Percentiles rank a stretch among this genome's conserved stretches.
phyloP scores from a whole-genome alignment of 2,888 invertebrate genomes.

The Eilema griseolum region DNA sequence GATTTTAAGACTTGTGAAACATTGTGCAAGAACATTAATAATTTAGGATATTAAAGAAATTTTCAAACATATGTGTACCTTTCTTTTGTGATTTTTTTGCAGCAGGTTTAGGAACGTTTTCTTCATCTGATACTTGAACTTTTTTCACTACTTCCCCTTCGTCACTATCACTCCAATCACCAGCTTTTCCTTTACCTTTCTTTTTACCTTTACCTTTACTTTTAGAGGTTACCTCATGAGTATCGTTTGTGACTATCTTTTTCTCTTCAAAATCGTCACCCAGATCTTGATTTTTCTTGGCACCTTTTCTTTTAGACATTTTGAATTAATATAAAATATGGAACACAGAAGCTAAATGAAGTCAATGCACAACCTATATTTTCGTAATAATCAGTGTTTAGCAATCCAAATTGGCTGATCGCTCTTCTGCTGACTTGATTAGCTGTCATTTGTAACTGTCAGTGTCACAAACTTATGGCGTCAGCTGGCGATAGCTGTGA shows the following conservation, averaged over 20 bases:
- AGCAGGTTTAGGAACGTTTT: conserved; percentile 73
- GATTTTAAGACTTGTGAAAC: neutral
- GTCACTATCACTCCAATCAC: conserved; percentile 80
- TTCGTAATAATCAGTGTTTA: neutral
- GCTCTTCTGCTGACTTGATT: no score
- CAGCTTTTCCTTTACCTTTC: conserved; percentile 79
- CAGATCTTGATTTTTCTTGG: conserved; percentile 86
- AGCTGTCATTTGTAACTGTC: no score
- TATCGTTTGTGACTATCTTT: conserved; percentile 63
- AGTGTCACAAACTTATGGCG: no score
- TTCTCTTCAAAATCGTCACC: conserved; percentile 85
- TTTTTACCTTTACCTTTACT: conserved; percentile 82
- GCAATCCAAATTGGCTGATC: no score
- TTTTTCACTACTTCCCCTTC: conserved; percentile 66
- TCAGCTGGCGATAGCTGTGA: no score
- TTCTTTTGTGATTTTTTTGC: conserved; percentile 86
- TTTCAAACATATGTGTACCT: conserved; percentile 59
- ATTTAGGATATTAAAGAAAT: neutral
- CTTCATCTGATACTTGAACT: conserved; percentile 74
- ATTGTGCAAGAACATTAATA: neutral
- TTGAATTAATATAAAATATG: conserved; percentile 9
- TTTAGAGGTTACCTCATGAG: conserved; percentile 84
- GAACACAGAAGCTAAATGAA: neutral
- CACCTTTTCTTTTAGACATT: conserved; percentile 88
- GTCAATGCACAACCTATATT: neutral